Evolutionary conservation across 2,113 vertebrate species (phyloP).

Genomic region (Mesocricetus auratus): DNA sequence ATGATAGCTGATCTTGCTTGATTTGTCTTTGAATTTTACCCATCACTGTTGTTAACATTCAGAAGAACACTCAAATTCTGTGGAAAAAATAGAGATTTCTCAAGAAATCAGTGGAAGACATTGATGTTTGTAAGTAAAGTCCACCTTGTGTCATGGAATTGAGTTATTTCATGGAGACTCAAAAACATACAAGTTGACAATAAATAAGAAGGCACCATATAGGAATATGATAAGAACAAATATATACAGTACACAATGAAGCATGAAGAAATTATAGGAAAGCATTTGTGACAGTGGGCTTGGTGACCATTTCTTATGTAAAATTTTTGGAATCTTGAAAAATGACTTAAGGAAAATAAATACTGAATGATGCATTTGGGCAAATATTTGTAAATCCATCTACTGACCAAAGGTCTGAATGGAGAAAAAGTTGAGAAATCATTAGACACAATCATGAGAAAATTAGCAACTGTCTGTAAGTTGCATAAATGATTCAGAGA

Average conservation of each 20-base stretch:
- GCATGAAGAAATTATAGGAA: neutral
- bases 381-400: neutral
- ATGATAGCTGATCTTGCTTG: neutral
- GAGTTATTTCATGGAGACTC: neutral
- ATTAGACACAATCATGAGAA: neutral
- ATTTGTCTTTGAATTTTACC: neutral
- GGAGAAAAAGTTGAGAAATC: neutral
- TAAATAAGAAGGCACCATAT: neutral
- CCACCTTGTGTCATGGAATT: neutral
- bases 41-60: neutral
- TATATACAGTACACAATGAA: neutral
- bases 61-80: neutral
- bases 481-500: neutral
- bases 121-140: neutral
- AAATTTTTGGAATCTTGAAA: neutral
- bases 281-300: neutral
- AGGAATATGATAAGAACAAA: neutral
- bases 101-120: neutral
- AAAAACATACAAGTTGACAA: neutral
- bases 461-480: neutral
- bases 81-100: neutral
- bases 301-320: neutral
- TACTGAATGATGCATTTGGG: neutral
- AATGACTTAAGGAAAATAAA: neutral
- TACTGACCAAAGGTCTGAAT: neutral